Base-by-base conservation (phyloP, 1,140 invertebrate species). In the Euwallacea similis region DNA sequence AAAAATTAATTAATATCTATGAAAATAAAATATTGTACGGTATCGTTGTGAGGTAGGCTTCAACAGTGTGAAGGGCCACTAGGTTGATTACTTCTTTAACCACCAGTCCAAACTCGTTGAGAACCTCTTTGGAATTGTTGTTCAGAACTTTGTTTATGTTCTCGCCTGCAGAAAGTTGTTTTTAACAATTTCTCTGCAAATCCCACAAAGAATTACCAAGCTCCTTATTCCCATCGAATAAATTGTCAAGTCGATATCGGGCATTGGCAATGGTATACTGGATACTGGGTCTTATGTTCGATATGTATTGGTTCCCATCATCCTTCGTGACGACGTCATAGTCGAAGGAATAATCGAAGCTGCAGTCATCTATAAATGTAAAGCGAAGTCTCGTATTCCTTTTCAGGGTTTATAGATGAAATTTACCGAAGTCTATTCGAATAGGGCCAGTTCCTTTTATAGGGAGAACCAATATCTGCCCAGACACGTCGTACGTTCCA, bases 161-260 rank as follows among this genome's bases (percentile, higher is more conserved):
- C 0, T 50, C 46, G 13, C 46, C 46, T 50, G 46, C 46, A 6
- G 13, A 6, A 50, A 50, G 2, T 11, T 50, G 9, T 50, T 50
- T 2, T 50, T 50, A 50, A 50, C 2, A 2, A 13, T 11, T 50
- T 2, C 13, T 6, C 13, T 11, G 2, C 46, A 50, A 50, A 50
- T 50, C 9, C 9, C 0, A 11, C 9, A 11, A 11, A 2, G 1
- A 11, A 11, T 50, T 50, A 50, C 46, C 46, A 1, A 50, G 46
- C 13, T 50, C 46, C 13, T 50, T 50, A 50, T 50, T 50, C 9
- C 46, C 46, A 50, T 50, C 13, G 46, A 50, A 50, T 50, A 50
- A 50, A 13, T 50, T 50, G 9, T 50, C 46, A 6, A 50, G 13
- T 10, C 13, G 46, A 50, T 11, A 50, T 6, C 13, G 9, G 9